Conservation (phyloP, 2,113 vertebrate species). For the Entelurus aequoreus region DNA sequence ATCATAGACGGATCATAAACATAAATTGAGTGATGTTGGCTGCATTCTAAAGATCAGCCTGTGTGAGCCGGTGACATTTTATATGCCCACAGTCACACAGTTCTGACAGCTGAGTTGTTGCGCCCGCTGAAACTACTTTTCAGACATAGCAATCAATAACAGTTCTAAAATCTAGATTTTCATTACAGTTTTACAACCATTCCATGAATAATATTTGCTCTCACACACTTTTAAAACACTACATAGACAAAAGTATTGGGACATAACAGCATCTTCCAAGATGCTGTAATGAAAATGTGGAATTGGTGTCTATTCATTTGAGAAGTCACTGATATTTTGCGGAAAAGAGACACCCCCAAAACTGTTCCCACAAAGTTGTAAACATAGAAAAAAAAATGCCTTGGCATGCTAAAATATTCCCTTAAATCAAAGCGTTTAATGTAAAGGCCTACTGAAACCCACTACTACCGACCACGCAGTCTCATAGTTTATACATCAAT, state of each 20-base stretch:
- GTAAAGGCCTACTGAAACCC: too few species aligned
- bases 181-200: neutral
- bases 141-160: neutral
- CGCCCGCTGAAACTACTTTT: conserved; percentile 6
- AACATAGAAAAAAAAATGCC: too few species aligned
- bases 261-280: neutral
- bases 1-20: neutral
- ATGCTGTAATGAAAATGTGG: neutral
- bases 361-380: too few species aligned
- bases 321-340: too few species aligned
- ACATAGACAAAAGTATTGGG: neutral
- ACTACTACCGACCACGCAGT: too few species aligned
- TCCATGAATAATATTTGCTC: neutral
- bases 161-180: conserved; percentile 5
- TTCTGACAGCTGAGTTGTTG: conserved; percentile 1
- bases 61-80: conserved; percentile 12
- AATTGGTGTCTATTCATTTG: neutral
- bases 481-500: too few species aligned
- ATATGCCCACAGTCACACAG: conserved; percentile 1
- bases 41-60: conserved; percentile 5
- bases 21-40: neutral
- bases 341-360: too few species aligned
- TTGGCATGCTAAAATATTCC: too few species aligned
- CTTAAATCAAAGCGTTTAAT: too few species aligned
- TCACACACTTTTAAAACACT: neutral